A percentile compares a stretch with the other conserved stretches of the same genome.
These are phyloP conservation scores for Sinodicranocentrus sp. DNA, from an alignment of 2,888 invertebrate species.

Conservation along the genomic window DNA sequence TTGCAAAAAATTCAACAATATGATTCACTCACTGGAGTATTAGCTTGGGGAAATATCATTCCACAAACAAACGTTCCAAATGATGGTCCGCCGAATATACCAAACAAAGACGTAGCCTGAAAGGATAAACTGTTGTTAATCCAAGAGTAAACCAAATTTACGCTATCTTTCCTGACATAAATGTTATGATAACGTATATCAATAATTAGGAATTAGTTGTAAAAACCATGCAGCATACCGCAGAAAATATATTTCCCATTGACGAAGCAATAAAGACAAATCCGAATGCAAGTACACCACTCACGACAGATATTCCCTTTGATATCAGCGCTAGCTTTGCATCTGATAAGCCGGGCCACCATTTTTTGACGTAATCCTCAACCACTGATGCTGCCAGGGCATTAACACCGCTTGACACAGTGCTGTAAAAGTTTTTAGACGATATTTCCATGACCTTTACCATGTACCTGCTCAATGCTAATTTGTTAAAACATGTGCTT, in stretches of 20 bases:
- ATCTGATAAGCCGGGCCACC: slow-evolving; percentile 77
- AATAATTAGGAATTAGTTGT: background rate
- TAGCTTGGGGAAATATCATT: slow-evolving; percentile 93
- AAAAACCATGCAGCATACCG: slow-evolving; percentile 51
- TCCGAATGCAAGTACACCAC: slow-evolving; percentile 87
- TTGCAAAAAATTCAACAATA: slow-evolving; percentile 21
- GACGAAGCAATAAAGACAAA: slow-evolving; percentile 93
- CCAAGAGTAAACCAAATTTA: background rate
- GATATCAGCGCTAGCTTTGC: slow-evolving; percentile 85
- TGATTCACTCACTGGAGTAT: slow-evolving; percentile 83
- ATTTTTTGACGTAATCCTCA: slow-evolving; percentile 86
- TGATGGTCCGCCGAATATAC: slow-evolving; percentile 93
- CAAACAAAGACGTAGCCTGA: slow-evolving; percentile 89
- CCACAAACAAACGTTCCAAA: slow-evolving; percentile 90
- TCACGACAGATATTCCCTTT: slow-evolving; percentile 83
- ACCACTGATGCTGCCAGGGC: slow-evolving; percentile 94
- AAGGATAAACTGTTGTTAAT: slow-evolving; percentile 39
- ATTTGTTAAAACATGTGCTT: no score
- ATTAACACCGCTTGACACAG: slow-evolving; percentile 96
- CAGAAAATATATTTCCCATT: slow-evolving; percentile 79
- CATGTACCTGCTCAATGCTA: no score
- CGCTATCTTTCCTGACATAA: background rate
- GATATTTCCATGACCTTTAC: no score
- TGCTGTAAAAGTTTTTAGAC: no score
- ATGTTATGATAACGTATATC: background rate